These are phyloP conservation scores for Apolygus lucorum DNA, from an alignment of 1,140 invertebrate species.

Conservation along the genomic window DNA sequence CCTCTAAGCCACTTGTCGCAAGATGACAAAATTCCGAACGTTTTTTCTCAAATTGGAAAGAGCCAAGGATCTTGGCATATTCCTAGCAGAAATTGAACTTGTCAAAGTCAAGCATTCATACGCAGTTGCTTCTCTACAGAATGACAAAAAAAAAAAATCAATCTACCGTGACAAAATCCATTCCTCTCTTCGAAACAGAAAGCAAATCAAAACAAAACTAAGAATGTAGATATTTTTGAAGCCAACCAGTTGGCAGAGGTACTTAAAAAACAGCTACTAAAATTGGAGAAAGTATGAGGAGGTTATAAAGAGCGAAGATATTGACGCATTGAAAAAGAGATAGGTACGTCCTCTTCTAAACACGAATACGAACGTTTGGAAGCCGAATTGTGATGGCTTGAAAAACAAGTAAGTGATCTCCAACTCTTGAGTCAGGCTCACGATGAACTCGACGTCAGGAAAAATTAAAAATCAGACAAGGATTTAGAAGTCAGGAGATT, in stretches of 20 bases:
- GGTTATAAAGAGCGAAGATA: conserved; percentile 39
- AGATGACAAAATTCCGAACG: neutral
- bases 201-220: conserved; percentile 42
- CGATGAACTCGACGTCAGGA: conserved; percentile 40
- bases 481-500: conserved; percentile 50
- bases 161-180: conserved; percentile 42
- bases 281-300: conserved; percentile 36
- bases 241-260: conserved; percentile 38
- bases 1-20: conserved; percentile 20
- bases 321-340: conserved; percentile 43
- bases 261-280: conserved; percentile 39
- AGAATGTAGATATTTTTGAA: conserved; percentile 34
- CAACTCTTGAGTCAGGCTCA: conserved; percentile 47
- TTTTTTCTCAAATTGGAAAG: conserved; percentile 3
- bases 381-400: conserved; percentile 41
- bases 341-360: conserved; percentile 42
- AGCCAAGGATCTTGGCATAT: neutral
- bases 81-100: conserved; percentile 26
- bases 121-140: conserved; percentile 41
- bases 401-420: conserved; percentile 44
- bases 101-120: conserved; percentile 28
- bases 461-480: conserved; percentile 44
- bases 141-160: conserved; percentile 41
- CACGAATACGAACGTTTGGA: conserved; percentile 36
- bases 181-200: conserved; percentile 40